Evolutionary conservation across 2,797 vertebrate genomes (phyloP).

Genomic region (Lycodopsis pacificus): DNA sequence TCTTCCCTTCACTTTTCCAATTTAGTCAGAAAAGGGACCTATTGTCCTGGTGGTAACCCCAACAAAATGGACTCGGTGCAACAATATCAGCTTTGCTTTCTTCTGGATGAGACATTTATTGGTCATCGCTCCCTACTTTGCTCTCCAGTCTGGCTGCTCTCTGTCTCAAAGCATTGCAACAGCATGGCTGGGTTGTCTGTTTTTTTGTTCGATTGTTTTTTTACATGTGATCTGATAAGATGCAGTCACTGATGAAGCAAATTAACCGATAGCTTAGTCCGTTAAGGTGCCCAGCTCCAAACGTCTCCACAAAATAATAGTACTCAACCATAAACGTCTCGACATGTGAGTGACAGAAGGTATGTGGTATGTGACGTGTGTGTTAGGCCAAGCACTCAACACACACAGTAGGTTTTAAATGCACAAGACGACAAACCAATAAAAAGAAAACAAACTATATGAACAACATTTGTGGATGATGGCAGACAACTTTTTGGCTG

Average conservation of each 20-base stretch:
- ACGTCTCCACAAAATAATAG: slow-evolving; percentile 2
- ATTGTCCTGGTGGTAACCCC: slow-evolving; percentile 9
- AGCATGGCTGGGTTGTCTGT: background rate
- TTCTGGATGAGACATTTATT: slow-evolving; percentile 16
- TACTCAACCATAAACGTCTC: background rate
- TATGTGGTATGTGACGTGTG: background rate
- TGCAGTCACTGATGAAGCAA: background rate
- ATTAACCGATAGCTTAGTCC: background rate
- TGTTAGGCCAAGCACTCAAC: background rate
- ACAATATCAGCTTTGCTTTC: slow-evolving; percentile 6
- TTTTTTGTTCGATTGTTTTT: background rate
- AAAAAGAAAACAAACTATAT: background rate
- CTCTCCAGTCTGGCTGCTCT: slow-evolving; percentile 7
- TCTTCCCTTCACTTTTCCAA: slow-evolving; percentile 5
- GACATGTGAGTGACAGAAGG: background rate
- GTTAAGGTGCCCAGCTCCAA: background rate
- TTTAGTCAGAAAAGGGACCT: background rate
- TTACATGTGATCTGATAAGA: background rate
- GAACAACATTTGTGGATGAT: background rate
- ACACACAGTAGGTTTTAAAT: background rate
- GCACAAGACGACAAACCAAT: background rate
- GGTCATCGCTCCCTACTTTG: background rate
- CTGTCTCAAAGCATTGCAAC: background rate
- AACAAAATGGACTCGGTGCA: slow-evolving; percentile 9
- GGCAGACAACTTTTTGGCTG: background rate